Conservation (phyloP, 2,113 vertebrate species). For the Hydrolagus affinis region DNA sequence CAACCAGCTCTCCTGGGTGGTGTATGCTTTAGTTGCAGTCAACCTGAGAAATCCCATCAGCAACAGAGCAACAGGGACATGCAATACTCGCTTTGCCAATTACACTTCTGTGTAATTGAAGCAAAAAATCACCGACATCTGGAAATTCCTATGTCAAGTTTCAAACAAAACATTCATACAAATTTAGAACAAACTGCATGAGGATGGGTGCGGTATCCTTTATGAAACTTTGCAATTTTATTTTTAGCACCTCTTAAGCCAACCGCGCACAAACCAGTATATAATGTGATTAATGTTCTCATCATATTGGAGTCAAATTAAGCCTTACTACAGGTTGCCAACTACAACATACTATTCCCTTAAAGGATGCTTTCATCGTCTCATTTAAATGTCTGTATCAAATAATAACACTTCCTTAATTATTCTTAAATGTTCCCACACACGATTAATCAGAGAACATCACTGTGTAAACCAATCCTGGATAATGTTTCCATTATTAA, state of each 20-base stretch:
- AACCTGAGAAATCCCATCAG: too few species aligned
- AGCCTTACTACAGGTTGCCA: background rate
- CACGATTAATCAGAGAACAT: background rate
- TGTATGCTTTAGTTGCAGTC: too few species aligned
- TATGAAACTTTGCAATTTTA: background rate
- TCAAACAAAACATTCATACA: too few species aligned
- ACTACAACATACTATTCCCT: background rate
- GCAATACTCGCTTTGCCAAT: too few species aligned
- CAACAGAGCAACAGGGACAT: too few species aligned
- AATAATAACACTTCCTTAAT: background rate
- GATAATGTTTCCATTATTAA: constrained; percentile 13
- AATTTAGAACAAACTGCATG: background rate
- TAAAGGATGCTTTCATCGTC: constrained; percentile 9
- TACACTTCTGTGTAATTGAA: too few species aligned
- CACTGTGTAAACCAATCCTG: background rate
- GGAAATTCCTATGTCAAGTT: too few species aligned
- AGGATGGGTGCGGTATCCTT: background rate
- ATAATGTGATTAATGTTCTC: background rate
- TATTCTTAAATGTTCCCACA: background rate
- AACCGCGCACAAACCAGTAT: background rate
- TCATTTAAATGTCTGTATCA: background rate
- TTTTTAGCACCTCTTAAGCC: background rate
- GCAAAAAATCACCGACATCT: too few species aligned
- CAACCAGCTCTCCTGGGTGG: too few species aligned
- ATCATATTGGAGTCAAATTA: background rate